Conservation (phyloP, 2,888 invertebrate genomes). For the Panopea generosa region DNA sequence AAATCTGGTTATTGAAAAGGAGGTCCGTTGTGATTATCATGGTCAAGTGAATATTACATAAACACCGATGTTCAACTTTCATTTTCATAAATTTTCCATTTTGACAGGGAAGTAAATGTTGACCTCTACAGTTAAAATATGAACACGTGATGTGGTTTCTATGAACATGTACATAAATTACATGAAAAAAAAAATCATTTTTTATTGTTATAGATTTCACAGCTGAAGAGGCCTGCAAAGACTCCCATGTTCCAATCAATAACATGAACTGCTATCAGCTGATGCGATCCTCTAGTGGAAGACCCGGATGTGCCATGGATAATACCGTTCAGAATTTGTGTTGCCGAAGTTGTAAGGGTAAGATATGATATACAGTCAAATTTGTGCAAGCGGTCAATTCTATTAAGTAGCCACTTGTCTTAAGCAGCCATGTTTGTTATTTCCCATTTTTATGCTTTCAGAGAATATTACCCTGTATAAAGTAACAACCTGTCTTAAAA, state of each 20-base stretch:
- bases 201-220: conserved; percentile 71
- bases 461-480: neutral
- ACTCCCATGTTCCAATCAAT: conserved; percentile 65
- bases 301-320: conserved; percentile 41
- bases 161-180: too few species aligned
- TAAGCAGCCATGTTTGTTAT: neutral
- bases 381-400: too few species aligned
- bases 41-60: too few species aligned
- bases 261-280: conserved; percentile 52
- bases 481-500: neutral
- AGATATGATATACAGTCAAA: neutral
- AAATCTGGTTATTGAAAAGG: too few species aligned
- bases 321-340: conserved; percentile 49
- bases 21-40: too few species aligned
- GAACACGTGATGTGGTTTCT: too few species aligned
- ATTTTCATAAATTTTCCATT: too few species aligned
- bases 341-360: conserved; percentile 55
- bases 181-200: too few species aligned
- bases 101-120: too few species aligned
- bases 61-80: too few species aligned
- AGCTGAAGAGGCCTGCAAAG: conserved; percentile 64
- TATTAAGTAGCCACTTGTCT: too few species aligned
- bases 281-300: conserved; percentile 36
- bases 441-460: neutral
- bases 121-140: too few species aligned